Conservation (phyloP, 2,797 vertebrate genomes). For the Lophius americanus region DNA sequence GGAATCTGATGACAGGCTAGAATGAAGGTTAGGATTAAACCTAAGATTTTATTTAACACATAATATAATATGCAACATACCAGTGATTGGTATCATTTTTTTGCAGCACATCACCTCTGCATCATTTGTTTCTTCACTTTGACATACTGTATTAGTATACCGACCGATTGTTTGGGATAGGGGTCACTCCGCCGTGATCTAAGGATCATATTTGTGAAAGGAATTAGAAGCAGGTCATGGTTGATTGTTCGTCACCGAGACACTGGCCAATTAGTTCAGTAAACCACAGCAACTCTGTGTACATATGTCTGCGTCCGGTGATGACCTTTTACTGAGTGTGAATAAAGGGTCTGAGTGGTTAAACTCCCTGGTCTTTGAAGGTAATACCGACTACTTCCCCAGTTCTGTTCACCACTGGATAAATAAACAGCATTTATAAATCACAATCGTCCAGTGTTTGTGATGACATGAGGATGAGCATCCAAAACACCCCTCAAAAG, state of each 20-base stretch:
- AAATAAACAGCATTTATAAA: slow-evolving; percentile 55
- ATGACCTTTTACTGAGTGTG: slow-evolving; percentile 75
- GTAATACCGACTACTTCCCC: slow-evolving; percentile 56
- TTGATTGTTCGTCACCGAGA: slow-evolving; percentile 36
- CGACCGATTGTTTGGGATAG: no score
- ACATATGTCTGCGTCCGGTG: slow-evolving; percentile 41
- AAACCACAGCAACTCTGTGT: slow-evolving; percentile 43
- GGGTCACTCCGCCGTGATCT: no score
- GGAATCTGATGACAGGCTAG: no score
- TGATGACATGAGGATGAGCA: background rate
- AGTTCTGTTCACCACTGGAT: slow-evolving; percentile 42
- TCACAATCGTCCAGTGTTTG: slow-evolving; percentile 8
- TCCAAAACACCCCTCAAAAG: background rate
- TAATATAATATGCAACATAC: no score
- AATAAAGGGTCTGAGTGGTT: slow-evolving; percentile 65
- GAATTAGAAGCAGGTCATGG: slow-evolving; percentile 19
- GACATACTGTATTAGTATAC: no score
- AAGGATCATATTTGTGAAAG: background rate
- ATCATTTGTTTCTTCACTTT: no score
- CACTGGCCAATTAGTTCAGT: slow-evolving; percentile 50
- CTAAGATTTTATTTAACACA: no score
- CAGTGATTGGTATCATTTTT: no score
- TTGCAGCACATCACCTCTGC: no score
- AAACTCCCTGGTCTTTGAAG: slow-evolving; percentile 68
- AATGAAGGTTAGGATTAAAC: no score